A percentile compares a stretch with the other conserved stretches of the same genome.
Conservation (phyloP, 2,113 vertebrate species). For the Rhinogobius similis region DNA sequence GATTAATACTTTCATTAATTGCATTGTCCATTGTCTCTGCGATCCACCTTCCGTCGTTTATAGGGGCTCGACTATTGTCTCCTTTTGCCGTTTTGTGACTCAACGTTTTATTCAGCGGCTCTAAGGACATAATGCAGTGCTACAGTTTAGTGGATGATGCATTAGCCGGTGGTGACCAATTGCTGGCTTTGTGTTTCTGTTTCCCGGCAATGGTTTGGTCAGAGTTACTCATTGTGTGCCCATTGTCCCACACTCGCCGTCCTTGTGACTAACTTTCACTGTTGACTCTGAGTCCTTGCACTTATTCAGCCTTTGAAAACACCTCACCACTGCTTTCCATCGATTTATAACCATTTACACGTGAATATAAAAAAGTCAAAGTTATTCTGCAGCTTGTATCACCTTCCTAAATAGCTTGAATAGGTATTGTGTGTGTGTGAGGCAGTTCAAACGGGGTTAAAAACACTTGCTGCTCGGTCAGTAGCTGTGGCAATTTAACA, state of each 20-base stretch:
- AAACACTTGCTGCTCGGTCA: background rate
- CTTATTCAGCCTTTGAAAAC: background rate
- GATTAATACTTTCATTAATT: too few species aligned
- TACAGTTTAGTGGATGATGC: constrained; percentile 29
- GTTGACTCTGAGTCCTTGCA: background rate
- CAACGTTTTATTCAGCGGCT: constrained; percentile 13
- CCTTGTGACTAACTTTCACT: constrained; percentile 8
- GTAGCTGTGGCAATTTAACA: too few species aligned
- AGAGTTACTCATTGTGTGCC: constrained; percentile 3
- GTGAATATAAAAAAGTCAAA: background rate
- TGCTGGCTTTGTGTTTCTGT: background rate
- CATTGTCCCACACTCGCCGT: background rate
- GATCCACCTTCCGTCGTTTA: background rate
- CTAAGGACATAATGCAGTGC: constrained; percentile 29
- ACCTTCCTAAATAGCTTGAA: background rate
- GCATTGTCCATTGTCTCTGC: too few species aligned
- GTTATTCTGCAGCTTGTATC: background rate
- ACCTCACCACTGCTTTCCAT: background rate
- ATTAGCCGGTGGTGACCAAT: constrained; percentile 23
- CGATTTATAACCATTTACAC: background rate
- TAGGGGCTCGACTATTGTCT: constrained; percentile 21
- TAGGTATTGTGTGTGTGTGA: background rate
- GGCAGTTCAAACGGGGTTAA: background rate
- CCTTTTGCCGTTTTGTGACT: constrained; percentile 39
- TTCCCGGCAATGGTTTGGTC: constrained; percentile 9